Base-by-base conservation (phyloP, 2,888 invertebrate genomes). In the Mechanitis mazaeus region DNA sequence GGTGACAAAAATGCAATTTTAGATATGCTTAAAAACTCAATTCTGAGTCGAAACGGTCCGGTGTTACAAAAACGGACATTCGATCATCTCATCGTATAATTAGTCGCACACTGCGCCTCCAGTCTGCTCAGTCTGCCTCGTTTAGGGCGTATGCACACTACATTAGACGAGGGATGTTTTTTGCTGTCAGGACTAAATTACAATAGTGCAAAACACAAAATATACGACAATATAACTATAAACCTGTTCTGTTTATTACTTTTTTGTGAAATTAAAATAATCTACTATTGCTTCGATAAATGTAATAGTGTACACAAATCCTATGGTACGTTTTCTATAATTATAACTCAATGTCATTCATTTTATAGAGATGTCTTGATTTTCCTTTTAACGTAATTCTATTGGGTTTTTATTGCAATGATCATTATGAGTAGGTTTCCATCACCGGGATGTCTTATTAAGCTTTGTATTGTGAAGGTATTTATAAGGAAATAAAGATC, bases 1-100 rank as follows among this genome's bases (percentile, higher is more conserved):
- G 83, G 88, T 87, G 88, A 86, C 88, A 87, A 88, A 87, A 88
- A 87, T 88, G 87, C 87, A 85, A 87, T 87, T 84, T 88, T 83
- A 85, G 84, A 82, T 87, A 85, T 86, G 79, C 79, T 79, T 81
- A 87, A 87, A 87, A 87, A 87, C 79, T 80, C 79, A 84, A 84
- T 85, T 82, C 79, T 74, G 64, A 66, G 73, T 74, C 75, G 75
- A 78, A 79, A 73, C 75, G 76, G 75, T 71, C 72, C 71, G 75
- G 67, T 56, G 46, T 68, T 75, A 64, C 67, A 87, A 87, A 87
- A 87, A 85, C 77, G 63, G 66, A 68, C 74, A 75, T 75, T 71
- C 76, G 81, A 79, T 79, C 82, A 78, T 78, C 80, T 76, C 73
- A 74, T 76, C 71, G 86, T 82, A 88, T 88, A 88, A 88, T 88